Percentiles rank a stretch among this genome's conserved stretches.
Evolutionary conservation across 1,140 invertebrate genomes (phyloP).

Genomic region (Heliconius hermathena): DNA sequence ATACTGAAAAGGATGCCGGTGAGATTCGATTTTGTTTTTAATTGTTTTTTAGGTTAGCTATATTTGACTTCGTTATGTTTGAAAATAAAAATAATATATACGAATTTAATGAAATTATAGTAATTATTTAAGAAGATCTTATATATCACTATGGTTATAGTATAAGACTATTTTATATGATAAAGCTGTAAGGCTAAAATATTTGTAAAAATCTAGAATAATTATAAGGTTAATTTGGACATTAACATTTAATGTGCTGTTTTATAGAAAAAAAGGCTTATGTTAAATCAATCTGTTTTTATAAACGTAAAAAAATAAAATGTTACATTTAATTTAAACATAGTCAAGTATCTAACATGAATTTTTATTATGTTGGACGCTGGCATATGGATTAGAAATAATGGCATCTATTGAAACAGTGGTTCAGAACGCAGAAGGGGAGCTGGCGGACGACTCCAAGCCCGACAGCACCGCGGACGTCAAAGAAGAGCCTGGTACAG

Average conservation of each 20-base stretch:
- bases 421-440: conserved; percentile 86
- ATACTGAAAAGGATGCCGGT: conserved; percentile 72
- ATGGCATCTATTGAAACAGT: conserved; percentile 92
- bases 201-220: too few species aligned
- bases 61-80: neutral
- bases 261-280: neutral
- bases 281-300: too few species aligned
- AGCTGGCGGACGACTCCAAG: conserved; percentile 76
- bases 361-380: conserved; percentile 72
- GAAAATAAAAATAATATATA: neutral
- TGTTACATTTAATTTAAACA: conserved; percentile 11
- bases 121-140: too few species aligned
- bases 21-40: conserved; percentile 34
- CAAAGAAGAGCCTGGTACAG: conserved; percentile 83
- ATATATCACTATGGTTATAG: too few species aligned
- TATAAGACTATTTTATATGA: too few species aligned
- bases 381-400: conserved; percentile 83
- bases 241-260: too few species aligned
- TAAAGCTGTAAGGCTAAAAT: too few species aligned
- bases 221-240: too few species aligned
- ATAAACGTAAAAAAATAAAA: too few species aligned
- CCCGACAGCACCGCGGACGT: conserved; percentile 83
- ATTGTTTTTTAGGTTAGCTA: neutral
- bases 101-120: too few species aligned
- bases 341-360: conserved; percentile 59